These are phyloP conservation scores for Danio jaintianensis DNA, from an alignment of 2,797 vertebrate genomes.

Conservation along the genomic window DNA sequence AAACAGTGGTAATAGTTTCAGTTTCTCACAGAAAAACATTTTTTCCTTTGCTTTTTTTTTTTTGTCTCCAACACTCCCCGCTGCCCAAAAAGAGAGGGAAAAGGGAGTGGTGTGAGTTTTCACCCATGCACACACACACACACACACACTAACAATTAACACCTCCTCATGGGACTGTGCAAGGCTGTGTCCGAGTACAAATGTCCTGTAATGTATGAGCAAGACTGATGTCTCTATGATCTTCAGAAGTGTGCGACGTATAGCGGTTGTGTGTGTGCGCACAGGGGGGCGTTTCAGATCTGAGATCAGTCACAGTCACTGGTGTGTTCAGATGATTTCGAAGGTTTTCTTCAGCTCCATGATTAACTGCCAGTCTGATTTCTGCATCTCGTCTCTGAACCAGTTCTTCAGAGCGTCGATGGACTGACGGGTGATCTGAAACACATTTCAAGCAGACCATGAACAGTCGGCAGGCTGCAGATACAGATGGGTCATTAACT, in stretches of 20 bases:
- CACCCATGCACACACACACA: constrained; percentile 46
- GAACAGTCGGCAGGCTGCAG: background rate
- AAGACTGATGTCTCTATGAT: constrained; percentile 53
- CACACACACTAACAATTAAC: too few relatives aligned
- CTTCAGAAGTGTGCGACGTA: constrained; percentile 32
- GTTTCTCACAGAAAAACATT: constrained; percentile 99
- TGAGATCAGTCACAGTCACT: constrained; percentile 42
- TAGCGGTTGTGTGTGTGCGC: constrained; percentile 46
- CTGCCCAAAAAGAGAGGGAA: constrained; percentile 51
- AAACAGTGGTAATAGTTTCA: constrained; percentile 93
- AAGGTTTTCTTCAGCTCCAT: constrained; percentile 99
- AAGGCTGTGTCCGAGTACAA: constrained; percentile 44
- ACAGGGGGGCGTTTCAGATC: constrained; percentile 33
- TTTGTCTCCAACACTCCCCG: constrained; percentile 60
- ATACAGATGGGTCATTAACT: too few relatives aligned
- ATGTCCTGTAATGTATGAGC: constrained; percentile 48
- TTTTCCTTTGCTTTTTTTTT: constrained; percentile 71
- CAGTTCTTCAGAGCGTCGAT: constrained; percentile 98
- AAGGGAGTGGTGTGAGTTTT: constrained; percentile 37
- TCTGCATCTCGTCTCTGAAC: constrained; percentile 98
- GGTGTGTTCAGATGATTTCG: constrained; percentile 91
- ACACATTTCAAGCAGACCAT: background rate
- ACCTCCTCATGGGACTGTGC: constrained; percentile 33
- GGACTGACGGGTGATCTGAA: constrained; percentile 93
- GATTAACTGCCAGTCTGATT: constrained; percentile 97